Evolutionary conservation across 2,888 invertebrate species (phyloP), one percentile per base, ranked within the genome.

Genomic region (Hypercompe scribonia): DNA sequence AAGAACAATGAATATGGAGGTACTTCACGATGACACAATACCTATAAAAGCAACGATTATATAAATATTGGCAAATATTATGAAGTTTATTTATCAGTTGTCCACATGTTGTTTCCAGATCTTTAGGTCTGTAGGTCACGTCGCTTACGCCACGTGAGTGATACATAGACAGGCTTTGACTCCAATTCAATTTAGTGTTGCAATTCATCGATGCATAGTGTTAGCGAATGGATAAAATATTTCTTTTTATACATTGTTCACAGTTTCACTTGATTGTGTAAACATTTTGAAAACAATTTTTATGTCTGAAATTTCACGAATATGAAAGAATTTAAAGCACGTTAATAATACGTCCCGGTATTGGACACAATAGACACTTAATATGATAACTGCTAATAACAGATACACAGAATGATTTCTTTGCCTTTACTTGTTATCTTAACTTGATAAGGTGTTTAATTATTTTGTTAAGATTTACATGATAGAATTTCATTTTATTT

Each of bases 111-210:
- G 79, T 84, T 80, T 83, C 72, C 80, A 84, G 83, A 83, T 81
- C 79, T 85, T 84, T 84, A 83, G 86, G 86, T 85, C 85, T 86
- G 78, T 86, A 78, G 86, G 86, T 86, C 86, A 86, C 58, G 28
- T 64, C 63, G 50, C 78, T 86, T 86, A 82, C 84, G 79, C 75
- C 81, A 84, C 80, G 78, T 84, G 84, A 83, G 76, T 76, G 79
- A 84, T 69, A 79, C 80, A 83, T 85, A 83, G 83, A 82, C 84
- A 83, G 81, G 79, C 81, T 83, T 73, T 78, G 74, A 73, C 70
- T 70, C 73, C 79, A 65, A 74, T 77, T 78, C 77, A 72, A 78
- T 79, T 78, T 69, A 72, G 70, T 86, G 84, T 77, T 76, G 86
- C 82, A 86, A 86, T 73, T 65, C 61, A 71, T 73, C 75, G 76